A percentile compares a stretch with the other conserved stretches of the same genome.
phyloP scores from a whole-genome alignment of 1,140 invertebrate genomes.

The Drosophila bocki region DNA sequence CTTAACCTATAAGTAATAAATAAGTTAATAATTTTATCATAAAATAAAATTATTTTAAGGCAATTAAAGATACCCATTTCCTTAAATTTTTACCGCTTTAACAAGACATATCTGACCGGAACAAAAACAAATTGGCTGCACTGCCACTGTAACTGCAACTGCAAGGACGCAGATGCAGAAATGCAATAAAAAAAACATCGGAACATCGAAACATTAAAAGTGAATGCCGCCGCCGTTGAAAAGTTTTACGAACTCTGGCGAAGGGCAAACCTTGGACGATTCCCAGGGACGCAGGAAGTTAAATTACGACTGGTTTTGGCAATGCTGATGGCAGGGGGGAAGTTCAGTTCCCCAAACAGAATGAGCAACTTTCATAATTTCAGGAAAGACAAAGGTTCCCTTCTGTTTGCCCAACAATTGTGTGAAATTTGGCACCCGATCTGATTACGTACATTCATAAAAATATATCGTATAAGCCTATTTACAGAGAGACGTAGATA shows the following conservation, averaged over 20 bases:
- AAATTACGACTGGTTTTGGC: slow-evolving; percentile 50
- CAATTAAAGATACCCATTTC: not conserved
- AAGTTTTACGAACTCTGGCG: slow-evolving; percentile 65
- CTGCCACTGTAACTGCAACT: slow-evolving; percentile 1
- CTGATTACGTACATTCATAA: slow-evolving; percentile 13
- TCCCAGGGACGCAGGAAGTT: slow-evolving; percentile 71
- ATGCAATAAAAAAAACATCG: slow-evolving; percentile 8
- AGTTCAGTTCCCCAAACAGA: slow-evolving; percentile 6
- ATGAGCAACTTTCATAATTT: slow-evolving; percentile 65
- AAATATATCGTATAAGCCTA: slow-evolving; percentile 3
- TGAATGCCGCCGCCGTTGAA: slow-evolving; percentile 47
- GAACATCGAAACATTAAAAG: slow-evolving; percentile 39
- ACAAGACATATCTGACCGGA: slow-evolving; percentile 3
- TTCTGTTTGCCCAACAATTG: slow-evolving; percentile 25
- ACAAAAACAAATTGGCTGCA: slow-evolving; percentile 12
- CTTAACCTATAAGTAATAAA: too few relatives aligned
- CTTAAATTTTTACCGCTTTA: not conserved
- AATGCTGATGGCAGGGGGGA: not conserved
- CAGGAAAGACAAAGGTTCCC: slow-evolving; percentile 27
- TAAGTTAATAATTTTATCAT: too few relatives aligned
- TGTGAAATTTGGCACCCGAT: slow-evolving; percentile 50
- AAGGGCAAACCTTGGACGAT: slow-evolving; percentile 55
- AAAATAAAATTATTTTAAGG: not conserved
- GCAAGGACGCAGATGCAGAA: slow-evolving; percentile 33
- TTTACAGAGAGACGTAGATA: slow-evolving; percentile 9